Evolutionary conservation across 2,113 vertebrate genomes (phyloP).

Genomic region (Tetrao urogallus): DNA sequence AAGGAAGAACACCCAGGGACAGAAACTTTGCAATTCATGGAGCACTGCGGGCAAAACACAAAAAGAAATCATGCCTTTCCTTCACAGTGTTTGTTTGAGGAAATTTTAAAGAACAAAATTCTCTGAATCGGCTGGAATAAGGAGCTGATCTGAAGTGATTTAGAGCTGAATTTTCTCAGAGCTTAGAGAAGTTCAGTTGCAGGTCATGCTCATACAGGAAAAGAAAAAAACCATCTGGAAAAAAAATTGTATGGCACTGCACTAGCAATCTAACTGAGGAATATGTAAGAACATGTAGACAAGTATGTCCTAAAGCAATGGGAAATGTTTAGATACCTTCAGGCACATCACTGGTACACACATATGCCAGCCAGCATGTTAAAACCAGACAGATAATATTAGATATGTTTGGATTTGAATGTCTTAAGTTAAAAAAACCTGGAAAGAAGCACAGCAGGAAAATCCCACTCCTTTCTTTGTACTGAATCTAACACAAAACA

Average conservation of each 20-base stretch:
- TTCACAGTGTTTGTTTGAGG: neutral
- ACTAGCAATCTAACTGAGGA: neutral
- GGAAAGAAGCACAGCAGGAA: neutral
- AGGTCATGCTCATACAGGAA: slow-evolving; percentile 2
- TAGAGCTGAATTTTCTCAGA: slow-evolving; percentile 14
- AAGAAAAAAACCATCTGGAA: neutral
- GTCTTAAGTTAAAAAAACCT: neutral
- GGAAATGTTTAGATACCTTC: slow-evolving; percentile 15
- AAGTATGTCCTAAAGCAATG: slow-evolving; percentile 7
- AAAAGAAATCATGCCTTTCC: slow-evolving; percentile 16
- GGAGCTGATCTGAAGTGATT: neutral
- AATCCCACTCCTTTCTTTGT: neutral
- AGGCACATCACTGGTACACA: slow-evolving; percentile 5
- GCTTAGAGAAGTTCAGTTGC: slow-evolving; percentile 28
- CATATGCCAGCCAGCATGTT: slow-evolving; percentile 23
- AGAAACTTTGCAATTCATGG: neutral
- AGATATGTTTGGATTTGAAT: slow-evolving; percentile 17
- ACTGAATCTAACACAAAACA: neutral
- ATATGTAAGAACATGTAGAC: slow-evolving; percentile 38
- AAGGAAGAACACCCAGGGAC: neutral
- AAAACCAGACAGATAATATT: neutral
- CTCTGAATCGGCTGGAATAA: neutral
- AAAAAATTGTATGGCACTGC: neutral
- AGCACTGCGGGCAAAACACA: neutral
- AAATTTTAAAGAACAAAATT: neutral